Conservation (phyloP, 1,140 invertebrate genomes). For the Drosophila nebulosa region DNA sequence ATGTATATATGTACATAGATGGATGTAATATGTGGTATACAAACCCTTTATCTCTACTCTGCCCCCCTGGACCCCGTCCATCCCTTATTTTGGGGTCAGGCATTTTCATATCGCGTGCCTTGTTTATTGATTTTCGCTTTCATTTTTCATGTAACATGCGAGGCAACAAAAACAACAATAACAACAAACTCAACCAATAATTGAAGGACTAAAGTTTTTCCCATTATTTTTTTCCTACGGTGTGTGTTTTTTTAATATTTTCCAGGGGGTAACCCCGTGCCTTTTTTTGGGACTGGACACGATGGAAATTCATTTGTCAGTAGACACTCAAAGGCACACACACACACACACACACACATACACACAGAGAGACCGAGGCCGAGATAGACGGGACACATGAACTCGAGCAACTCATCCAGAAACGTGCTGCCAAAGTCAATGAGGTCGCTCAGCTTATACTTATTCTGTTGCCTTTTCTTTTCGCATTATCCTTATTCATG, state of each 20-base stretch:
- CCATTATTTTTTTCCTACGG: neutral
- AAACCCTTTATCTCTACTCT: conserved; percentile 19
- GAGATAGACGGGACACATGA: neutral
- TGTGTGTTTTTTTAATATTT: neutral
- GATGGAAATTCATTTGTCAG: conserved; percentile 34
- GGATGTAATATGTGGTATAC: neutral
- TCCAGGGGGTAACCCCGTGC: neutral
- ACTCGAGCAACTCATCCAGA: conserved; percentile 28
- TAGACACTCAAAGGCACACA: conserved; percentile 7
- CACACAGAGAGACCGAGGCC: neutral
- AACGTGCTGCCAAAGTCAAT: conserved; percentile 71
- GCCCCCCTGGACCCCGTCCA: neutral
- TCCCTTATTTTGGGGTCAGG: conserved; percentile 36
- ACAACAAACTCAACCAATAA: conserved; percentile 41
- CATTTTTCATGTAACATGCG: conserved; percentile 74
- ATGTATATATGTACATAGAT: neutral
- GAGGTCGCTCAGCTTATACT: conserved; percentile 53
- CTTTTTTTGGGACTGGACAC: conserved; percentile 1
- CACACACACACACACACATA: conserved; percentile 3
- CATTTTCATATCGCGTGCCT: conserved; percentile 66
- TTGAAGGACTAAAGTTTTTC: conserved; percentile 12
- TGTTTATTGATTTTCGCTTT: conserved; percentile 76
- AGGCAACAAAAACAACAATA: conserved; percentile 33
- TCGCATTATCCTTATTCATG: conserved; percentile 30
- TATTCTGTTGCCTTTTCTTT: conserved; percentile 34